A percentile compares a stretch with the other conserved stretches of the same genome.
These are phyloP conservation scores for Batillaria attramentaria DNA, from an alignment of 1,140 invertebrate genomes.

Conservation along the genomic window DNA sequence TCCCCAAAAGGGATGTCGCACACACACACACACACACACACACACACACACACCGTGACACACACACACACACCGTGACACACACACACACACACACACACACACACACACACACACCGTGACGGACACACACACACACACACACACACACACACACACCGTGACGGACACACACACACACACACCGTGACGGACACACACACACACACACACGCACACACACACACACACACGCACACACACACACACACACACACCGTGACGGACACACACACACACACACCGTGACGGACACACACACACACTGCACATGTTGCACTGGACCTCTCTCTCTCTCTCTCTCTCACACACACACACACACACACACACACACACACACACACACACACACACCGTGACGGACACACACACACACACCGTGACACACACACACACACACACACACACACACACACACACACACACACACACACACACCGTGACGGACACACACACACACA, in stretches of 20 bases:
- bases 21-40: background rate
- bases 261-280: background rate
- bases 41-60: background rate
- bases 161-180: background rate
- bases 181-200: background rate
- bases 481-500: no score
- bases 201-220: background rate
- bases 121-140: background rate
- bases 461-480: no score
- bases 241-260: background rate
- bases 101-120: background rate
- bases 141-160: background rate
- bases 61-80: background rate
- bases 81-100: background rate
- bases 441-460: no score
- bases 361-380: constrained; percentile 2
- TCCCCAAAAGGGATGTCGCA: background rate
- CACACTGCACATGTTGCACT: background rate
- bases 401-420: background rate
- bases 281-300: background rate
- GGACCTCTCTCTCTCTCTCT: background rate
- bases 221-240: background rate
- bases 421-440: no score
- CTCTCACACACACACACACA: background rate
- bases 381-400: background rate